phyloP scores from a whole-genome alignment of 2,113 vertebrate genomes.

The Rhagologus leucostigma region DNA sequence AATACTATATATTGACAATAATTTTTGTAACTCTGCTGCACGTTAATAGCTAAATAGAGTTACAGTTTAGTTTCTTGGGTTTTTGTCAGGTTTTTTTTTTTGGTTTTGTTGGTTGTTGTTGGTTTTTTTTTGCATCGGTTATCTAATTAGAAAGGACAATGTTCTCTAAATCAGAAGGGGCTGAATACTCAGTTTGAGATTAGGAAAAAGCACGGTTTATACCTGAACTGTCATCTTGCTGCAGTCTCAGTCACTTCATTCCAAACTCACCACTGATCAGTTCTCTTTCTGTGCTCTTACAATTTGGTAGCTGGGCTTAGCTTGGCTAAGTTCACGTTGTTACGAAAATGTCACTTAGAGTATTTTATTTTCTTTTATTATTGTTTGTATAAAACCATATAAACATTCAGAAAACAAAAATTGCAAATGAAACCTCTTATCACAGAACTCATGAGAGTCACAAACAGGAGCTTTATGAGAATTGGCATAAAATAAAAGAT shows the following conservation, averaged over 20 bases:
- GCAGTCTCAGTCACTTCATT: background rate
- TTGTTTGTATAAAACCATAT: background rate
- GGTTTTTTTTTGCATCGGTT: background rate
- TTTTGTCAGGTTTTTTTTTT: no score
- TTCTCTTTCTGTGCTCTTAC: background rate
- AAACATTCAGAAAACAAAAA: background rate
- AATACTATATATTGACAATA: background rate
- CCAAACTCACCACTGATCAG: background rate
- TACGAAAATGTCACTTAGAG: background rate
- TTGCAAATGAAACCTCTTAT: background rate
- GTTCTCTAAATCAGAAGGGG: background rate
- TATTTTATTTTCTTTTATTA: background rate
- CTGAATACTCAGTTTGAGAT: background rate
- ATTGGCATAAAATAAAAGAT: background rate
- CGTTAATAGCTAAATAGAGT: background rate
- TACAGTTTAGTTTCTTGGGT: background rate
- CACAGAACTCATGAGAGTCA: background rate
- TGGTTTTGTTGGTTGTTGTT: no score
- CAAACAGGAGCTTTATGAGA: background rate
- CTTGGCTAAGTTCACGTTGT: background rate
- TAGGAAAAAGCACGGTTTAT: background rate
- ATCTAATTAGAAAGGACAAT: rapidly evolving
- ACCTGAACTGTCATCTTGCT: background rate
- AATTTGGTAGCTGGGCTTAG: background rate
- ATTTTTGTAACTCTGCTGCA: background rate